Percentiles rank a stretch among this genome's conserved stretches.
phyloP scores from a whole-genome alignment of 2,888 invertebrate species.

The Tenthredo livida region DNA sequence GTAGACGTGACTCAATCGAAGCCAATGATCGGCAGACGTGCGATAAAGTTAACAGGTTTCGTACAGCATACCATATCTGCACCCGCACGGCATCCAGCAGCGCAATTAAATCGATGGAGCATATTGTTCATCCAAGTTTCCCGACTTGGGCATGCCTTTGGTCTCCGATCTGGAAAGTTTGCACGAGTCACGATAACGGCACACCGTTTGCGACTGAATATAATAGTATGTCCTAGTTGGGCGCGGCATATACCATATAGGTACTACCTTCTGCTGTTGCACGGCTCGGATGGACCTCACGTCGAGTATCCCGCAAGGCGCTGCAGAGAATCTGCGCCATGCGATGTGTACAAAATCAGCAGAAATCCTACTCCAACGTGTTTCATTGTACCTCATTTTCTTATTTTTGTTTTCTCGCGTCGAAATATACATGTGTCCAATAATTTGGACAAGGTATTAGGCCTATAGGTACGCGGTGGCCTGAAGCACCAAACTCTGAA shows the following conservation, averaged over 20 bases:
- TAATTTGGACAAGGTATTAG: background rate
- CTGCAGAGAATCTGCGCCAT: background rate
- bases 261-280: background rate
- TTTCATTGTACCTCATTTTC: background rate
- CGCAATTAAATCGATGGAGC: constrained; percentile 36
- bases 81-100: constrained; percentile 13
- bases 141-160: constrained; percentile 33
- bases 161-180: constrained; percentile 32
- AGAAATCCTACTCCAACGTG: background rate
- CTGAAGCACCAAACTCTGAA: background rate
- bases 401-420: background rate
- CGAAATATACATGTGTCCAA: background rate
- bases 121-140: constrained; percentile 47
- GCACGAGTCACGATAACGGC: constrained; percentile 1
- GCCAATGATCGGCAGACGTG: constrained; percentile 26
- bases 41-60: constrained; percentile 11
- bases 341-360: background rate
- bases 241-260: background rate
- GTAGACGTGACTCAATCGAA: constrained; percentile 9
- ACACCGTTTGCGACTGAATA: constrained; percentile 1
- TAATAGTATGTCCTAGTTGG: background rate
- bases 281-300: background rate
- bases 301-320: background rate
- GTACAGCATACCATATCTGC: background rate
- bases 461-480: background rate